Evolutionary conservation across 2,888 invertebrate species (phyloP), one percentile per base, ranked within the genome.

Genomic region (Apamea epomidion): DNA sequence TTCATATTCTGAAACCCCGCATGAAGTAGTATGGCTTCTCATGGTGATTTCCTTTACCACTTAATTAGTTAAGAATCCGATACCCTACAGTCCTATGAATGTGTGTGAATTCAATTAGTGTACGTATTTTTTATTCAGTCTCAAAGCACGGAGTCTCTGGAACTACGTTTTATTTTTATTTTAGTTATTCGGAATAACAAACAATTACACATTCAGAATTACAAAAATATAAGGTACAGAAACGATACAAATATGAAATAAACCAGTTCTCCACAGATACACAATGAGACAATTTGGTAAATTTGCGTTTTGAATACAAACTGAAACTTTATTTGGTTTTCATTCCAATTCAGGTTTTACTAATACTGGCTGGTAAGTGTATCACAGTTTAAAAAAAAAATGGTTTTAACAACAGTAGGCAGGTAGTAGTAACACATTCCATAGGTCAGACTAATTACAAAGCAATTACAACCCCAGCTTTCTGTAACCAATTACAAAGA

Each of bases 401-500:
- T 51, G 37, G 32, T n/a, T 60, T 32, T 48, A 10, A 10, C 32
- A 74, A n/a, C 12, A 18, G 0, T 32, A 32, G 10, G 25, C 25
- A 16, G n/a, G 8, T 25, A 29, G 29, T 16, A 32, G 6, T 37
- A 42, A 4, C 8, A 32, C 14, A 60, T 51, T 21, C 21, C 80
- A 67, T 16, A 16, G 29, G 51, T n/a, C 48, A 76, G 37, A 29
- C 18, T 42, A 45, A 65, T 45, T 65, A 69, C 58, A 60, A 60
- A 48, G 62, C 65, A 76, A 83, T 77, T 76, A 76, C 74, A 75
- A 42, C 32, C n/a, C n/a, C 32, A 71, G 78, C 48, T 68, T 80
- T 62, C 67, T 68, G 68, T 78, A 42, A 65, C 74, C 80, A 80
- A 83, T 85, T 77, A 77, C 65, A 78, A 67, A 74, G 54, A 78